These are phyloP conservation scores for Asarcornis scutulata DNA, from an alignment of 2,113 vertebrate species.

Conservation along the genomic window DNA sequence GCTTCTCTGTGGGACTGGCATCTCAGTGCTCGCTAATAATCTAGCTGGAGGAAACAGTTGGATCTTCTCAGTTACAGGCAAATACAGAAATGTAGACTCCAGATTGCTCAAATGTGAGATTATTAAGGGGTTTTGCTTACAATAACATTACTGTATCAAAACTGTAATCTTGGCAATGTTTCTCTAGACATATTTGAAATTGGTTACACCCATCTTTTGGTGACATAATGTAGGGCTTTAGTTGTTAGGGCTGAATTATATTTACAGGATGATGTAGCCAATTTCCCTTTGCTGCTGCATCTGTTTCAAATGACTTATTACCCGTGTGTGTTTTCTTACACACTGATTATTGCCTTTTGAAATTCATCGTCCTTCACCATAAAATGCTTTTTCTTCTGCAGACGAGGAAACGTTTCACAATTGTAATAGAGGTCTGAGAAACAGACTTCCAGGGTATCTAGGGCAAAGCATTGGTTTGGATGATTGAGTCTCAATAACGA, in stretches of 20 bases:
- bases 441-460: neutral
- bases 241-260: neutral
- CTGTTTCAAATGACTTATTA: constrained; percentile 32
- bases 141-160: neutral
- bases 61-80: neutral
- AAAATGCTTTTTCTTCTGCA: neutral
- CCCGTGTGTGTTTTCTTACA: neutral
- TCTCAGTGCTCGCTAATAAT: neutral
- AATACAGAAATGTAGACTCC: neutral
- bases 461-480: neutral
- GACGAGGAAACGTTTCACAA: neutral
- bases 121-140: constrained; percentile 4
- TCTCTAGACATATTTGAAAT: neutral
- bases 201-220: constrained; percentile 57
- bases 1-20: neutral
- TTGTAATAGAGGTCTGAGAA: neutral
- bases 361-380: neutral
- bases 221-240: neutral
- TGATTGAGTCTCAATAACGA: neutral
- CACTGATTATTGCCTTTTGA: neutral
- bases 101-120: neutral
- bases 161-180: constrained; percentile 16
- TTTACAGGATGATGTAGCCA: constrained; percentile 24
- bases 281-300: constrained; percentile 15
- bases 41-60: neutral